A percentile compares a stretch with the other conserved stretches of the same genome.
Evolutionary conservation across 2,113 vertebrate genomes (phyloP).

Genomic region (Psephotus haematonotus): DNA sequence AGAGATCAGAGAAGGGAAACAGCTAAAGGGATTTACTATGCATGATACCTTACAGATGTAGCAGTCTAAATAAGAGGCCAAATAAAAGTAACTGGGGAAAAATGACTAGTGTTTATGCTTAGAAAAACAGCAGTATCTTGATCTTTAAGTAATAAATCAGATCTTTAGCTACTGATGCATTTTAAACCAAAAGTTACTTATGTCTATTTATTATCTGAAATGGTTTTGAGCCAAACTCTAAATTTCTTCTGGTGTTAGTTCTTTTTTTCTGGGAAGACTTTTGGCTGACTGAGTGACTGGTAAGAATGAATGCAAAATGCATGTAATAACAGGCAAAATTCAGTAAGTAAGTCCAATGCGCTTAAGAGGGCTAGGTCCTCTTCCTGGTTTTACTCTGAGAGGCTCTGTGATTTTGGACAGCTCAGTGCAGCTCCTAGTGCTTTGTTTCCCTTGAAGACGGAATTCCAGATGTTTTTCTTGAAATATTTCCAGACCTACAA

Average conservation of each 20-base stretch:
- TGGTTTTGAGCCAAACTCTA: background rate
- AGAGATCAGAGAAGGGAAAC: background rate
- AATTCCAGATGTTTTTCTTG: slow-evolving; percentile 22
- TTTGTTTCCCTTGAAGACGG: background rate
- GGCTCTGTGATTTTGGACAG: background rate
- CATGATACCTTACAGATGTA: background rate
- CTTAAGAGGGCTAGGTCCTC: background rate
- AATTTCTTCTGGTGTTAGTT: background rate
- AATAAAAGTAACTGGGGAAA: background rate
- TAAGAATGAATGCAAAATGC: background rate
- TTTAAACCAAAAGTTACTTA: background rate
- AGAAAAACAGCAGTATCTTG: background rate
- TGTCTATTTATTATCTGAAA: background rate
- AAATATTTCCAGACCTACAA: background rate
- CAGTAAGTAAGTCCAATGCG: background rate
- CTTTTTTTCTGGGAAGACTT: background rate
- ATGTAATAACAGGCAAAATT: background rate
- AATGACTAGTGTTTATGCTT: background rate
- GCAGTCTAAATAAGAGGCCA: background rate
- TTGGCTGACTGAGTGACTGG: background rate
- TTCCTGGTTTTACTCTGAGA: background rate
- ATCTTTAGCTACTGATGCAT: background rate
- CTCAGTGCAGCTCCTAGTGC: background rate
- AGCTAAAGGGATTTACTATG: background rate
- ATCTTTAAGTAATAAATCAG: background rate